These are phyloP conservation scores for Puffinus mauretanicus DNA, from an alignment of 2,113 vertebrate species.

Conservation along the genomic window DNA sequence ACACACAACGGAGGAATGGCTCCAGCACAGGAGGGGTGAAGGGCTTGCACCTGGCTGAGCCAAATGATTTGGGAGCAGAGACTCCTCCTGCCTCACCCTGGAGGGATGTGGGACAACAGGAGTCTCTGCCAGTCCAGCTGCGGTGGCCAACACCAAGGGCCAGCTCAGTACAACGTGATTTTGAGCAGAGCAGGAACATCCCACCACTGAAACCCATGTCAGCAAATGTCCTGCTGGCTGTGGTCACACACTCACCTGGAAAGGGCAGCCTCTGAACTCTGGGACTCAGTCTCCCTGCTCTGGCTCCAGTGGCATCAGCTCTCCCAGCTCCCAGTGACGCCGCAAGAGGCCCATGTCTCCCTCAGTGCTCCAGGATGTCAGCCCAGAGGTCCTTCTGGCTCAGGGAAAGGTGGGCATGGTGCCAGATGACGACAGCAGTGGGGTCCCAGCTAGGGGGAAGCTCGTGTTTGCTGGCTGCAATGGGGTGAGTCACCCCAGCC, in stretches of 20 bases:
- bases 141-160: neutral
- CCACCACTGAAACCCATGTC: neutral
- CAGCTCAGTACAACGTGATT: neutral
- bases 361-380: neutral
- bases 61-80: neutral
- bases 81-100: neutral
- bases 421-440: neutral
- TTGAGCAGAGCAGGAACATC: neutral
- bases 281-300: neutral
- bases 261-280: neutral
- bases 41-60: neutral
- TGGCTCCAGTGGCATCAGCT: neutral
- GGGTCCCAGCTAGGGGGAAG: neutral
- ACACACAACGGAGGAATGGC: accelerated
- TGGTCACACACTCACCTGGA: neutral
- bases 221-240: neutral
- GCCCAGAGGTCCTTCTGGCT: neutral
- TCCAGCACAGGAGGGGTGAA: accelerated
- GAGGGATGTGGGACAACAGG: neutral
- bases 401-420: accelerated
- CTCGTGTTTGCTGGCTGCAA: neutral
- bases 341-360: neutral
- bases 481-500: neutral
- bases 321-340: neutral
- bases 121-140: neutral